Conservation (phyloP, 1,140 invertebrate species). For the Trachelipus rathkii region DNA sequence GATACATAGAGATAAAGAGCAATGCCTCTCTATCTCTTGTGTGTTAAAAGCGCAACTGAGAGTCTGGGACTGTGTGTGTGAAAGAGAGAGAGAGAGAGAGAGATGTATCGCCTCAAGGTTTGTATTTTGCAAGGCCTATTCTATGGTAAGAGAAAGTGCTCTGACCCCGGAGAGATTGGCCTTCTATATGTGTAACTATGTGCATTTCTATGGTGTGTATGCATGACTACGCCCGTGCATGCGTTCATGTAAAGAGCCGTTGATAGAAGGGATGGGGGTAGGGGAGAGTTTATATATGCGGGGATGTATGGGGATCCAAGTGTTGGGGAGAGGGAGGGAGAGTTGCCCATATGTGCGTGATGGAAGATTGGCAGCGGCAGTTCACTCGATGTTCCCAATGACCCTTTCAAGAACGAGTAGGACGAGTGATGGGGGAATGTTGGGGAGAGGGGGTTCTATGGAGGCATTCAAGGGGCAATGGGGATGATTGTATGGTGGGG, state of each 20-base stretch:
- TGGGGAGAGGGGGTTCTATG: background rate
- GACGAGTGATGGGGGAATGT: background rate
- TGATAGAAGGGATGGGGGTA: background rate
- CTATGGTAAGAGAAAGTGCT: background rate
- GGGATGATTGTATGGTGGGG: background rate
- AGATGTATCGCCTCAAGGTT: background rate
- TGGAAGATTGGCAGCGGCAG: background rate
- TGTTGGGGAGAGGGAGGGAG: background rate
- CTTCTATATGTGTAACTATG: background rate
- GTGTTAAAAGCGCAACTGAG: no score
- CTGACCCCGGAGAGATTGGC: background rate
- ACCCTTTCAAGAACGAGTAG: constrained; percentile 9
- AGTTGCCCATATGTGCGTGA: constrained; percentile 11
- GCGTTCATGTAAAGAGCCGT: constrained; percentile 1
- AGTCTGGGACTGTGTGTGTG: no score
- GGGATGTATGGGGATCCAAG: background rate
- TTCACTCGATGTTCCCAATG: background rate
- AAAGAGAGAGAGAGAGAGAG: no score
- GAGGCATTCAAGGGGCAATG: background rate
- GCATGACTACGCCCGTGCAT: constrained; percentile 7
- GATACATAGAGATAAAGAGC: no score
- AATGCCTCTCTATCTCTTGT: no score
- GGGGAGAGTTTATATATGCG: background rate
- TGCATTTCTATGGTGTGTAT: constrained; percentile 4
- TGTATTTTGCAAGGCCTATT: background rate